Conservation (phyloP, 2,113 vertebrate species). For the Callospermophilus lateralis region DNA sequence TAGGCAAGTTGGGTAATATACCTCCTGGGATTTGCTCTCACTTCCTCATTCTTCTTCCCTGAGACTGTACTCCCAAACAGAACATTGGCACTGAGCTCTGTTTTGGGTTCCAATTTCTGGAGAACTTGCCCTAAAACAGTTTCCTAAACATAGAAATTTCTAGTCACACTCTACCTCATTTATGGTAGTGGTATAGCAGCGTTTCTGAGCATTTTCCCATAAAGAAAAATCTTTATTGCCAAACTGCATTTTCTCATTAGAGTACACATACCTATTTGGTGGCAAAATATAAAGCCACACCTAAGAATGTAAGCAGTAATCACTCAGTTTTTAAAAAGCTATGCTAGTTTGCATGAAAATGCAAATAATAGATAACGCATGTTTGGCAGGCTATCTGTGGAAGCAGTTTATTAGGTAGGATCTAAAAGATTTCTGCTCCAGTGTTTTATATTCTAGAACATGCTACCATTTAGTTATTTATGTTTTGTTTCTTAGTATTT, state of each 20-base stretch:
- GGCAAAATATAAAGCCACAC: slow-evolving; percentile 29
- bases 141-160: neutral
- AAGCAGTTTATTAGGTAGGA: neutral
- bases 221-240: neutral
- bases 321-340: neutral
- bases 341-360: neutral
- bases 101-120: neutral
- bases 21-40: neutral
- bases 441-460: neutral
- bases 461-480: neutral
- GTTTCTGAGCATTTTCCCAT: neutral
- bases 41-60: neutral
- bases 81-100: neutral
- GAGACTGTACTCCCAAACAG: neutral
- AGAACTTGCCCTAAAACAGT: neutral
- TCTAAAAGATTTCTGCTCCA: neutral
- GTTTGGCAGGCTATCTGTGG: neutral
- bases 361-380: neutral
- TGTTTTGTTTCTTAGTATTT: neutral
- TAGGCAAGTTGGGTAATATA: neutral
- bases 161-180: accelerated
- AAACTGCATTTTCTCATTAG: neutral
- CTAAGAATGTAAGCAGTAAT: neutral
- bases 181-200: neutral
- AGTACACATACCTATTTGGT: neutral